phyloP scores from a whole-genome alignment of 2,113 vertebrate genomes.

The Myanophis thanlyinensis region DNA sequence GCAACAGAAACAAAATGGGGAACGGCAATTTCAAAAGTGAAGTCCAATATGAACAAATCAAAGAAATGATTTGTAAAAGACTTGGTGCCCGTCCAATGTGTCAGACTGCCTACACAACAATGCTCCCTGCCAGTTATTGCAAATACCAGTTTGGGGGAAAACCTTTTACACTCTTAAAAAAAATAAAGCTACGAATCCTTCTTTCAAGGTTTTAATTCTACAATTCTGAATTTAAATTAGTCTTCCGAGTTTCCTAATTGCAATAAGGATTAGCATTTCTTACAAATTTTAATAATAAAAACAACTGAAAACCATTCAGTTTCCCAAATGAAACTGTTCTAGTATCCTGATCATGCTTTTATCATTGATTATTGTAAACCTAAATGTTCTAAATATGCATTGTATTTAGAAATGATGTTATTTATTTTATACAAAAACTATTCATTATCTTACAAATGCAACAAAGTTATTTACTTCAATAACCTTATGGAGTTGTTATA shows the following conservation, averaged over 20 bases:
- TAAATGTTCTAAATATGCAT: not conserved
- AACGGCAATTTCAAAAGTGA: not conserved
- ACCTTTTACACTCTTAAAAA: not conserved
- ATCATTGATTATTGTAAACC: not conserved
- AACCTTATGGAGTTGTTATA: not conserved
- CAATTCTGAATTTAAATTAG: not conserved
- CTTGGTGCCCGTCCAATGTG: not conserved
- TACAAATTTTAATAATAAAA: not conserved
- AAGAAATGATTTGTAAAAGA: not conserved
- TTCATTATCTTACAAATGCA: not conserved
- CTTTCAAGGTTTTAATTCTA: not conserved
- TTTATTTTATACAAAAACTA: not conserved
- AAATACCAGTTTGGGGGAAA: not conserved
- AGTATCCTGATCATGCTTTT: not conserved
- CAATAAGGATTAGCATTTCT: not conserved
- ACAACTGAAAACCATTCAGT: not conserved
- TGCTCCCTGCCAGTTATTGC: not conserved
- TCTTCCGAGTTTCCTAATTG: not conserved
- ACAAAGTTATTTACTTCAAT: not conserved
- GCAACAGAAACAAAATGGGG: not conserved
- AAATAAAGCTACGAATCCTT: not conserved
- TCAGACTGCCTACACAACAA: not conserved
- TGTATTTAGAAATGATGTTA: not conserved
- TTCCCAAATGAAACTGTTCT: not conserved
- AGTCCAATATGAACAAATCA: not conserved